phyloP scores from a whole-genome alignment of 92 coral and sea anemone genomes.

The Siderastrea radians region DNA sequence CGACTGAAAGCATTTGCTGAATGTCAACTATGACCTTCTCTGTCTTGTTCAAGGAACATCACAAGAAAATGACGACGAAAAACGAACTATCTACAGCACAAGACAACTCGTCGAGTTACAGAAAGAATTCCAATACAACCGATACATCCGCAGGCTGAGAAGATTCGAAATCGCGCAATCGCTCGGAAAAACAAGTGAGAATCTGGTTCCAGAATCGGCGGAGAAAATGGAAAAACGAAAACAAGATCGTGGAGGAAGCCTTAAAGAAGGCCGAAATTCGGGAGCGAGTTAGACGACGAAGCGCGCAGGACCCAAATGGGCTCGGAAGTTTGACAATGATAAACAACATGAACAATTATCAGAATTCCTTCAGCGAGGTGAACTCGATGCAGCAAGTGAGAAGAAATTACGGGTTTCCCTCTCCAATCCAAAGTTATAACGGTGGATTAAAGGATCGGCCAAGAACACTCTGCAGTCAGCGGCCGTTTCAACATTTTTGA shows the following conservation, averaged over 20 bases:
- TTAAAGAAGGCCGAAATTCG: constrained; percentile 84
- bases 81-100: constrained; percentile 93
- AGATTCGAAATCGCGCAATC: constrained; percentile 97
- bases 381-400: constrained; percentile 42
- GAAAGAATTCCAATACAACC: constrained; percentile 96
- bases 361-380: constrained; percentile 56
- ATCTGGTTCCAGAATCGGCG: constrained; percentile 95
- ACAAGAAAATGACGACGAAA: constrained; percentile 78
- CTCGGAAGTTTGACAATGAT: constrained; percentile 75
- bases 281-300: constrained; percentile 78
- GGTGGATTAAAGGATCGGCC: constrained; percentile 30
- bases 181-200: constrained; percentile 96
- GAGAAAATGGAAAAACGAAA: constrained; percentile 97
- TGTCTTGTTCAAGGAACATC: constrained; percentile 72
- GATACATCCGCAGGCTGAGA: constrained; percentile 93
- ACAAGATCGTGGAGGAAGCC: constrained; percentile 87
- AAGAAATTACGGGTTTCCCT: constrained; percentile 1
- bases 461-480: constrained; percentile 30
- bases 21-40: too few species aligned
- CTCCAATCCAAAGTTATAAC: constrained; percentile 20
- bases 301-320: constrained; percentile 85
- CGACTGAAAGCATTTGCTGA: too few species aligned
- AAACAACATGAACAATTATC: constrained; percentile 16
- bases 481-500: constrained; percentile 30
- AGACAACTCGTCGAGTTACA: constrained; percentile 95